Percentiles rank a stretch among this genome's conserved stretches.
Evolutionary conservation across 1,140 invertebrate genomes (phyloP).

Genomic region (Lordiphosa collinella): DNA sequence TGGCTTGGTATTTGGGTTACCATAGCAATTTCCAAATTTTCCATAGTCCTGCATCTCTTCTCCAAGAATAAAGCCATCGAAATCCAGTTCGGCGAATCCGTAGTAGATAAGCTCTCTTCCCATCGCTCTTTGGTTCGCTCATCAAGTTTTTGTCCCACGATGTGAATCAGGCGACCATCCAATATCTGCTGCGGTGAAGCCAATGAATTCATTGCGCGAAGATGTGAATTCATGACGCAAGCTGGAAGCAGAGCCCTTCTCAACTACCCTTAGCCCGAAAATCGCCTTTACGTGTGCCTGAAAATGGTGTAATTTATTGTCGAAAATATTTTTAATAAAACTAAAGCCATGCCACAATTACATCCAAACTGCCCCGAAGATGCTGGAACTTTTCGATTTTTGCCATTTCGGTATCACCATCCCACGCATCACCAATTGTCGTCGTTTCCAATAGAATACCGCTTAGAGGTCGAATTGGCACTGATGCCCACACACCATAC

Average conservation of each 20-base stretch:
- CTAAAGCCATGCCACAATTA: not conserved
- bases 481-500: not conserved
- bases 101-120: not conserved
- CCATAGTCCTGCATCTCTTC: conserved; percentile 4
- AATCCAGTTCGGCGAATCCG: not conserved
- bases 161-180: not conserved
- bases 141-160: not conserved
- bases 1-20: not conserved
- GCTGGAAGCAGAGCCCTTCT: too few relatives aligned
- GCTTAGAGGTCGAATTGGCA: not conserved
- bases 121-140: not conserved
- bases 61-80: conserved; percentile 1
- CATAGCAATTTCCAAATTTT: not conserved
- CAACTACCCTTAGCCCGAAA: not conserved
- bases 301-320: not conserved
- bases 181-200: not conserved
- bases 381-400: not conserved
- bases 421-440: too few relatives aligned
- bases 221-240: too few relatives aligned
- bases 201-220: not conserved
- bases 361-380: not conserved
- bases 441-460: not conserved
- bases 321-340: not conserved
- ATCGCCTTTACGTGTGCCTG: not conserved
- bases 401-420: too few relatives aligned